Percentiles rank a stretch among this genome's conserved stretches.
phyloP scores from a whole-genome alignment of 2,113 vertebrate species.

The Puma concolor region DNA sequence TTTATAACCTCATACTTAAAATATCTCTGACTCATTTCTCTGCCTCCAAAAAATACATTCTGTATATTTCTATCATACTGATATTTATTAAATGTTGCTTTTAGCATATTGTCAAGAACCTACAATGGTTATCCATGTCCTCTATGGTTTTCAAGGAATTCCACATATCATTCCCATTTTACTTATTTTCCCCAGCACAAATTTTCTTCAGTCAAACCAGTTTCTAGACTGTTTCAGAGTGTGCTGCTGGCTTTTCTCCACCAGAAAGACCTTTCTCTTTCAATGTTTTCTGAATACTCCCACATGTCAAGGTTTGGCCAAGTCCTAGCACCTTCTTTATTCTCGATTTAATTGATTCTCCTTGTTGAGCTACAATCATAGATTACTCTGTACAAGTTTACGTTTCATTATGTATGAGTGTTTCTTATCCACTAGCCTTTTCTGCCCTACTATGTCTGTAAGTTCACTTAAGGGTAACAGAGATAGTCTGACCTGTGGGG shows the following conservation, averaged over 20 bases:
- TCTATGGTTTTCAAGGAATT: not conserved
- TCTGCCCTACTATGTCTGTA: not conserved
- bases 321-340: not conserved
- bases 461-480: not conserved
- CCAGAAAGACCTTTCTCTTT: conserved; percentile 7
- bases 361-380: not conserved
- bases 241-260: not conserved
- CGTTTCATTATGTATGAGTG: not conserved
- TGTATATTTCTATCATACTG: not conserved
- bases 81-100: not conserved
- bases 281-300: not conserved
- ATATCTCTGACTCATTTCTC: not conserved
- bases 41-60: not conserved
- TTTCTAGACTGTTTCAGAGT: not conserved
- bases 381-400: not conserved
- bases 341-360: not conserved
- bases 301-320: not conserved
- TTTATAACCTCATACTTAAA: not conserved
- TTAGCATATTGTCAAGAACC: not conserved
- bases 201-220: not conserved
- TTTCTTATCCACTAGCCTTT: not conserved
- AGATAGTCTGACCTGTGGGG: not conserved
- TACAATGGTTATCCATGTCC: not conserved
- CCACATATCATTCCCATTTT: not conserved
- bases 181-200: not conserved